These are phyloP conservation scores for Myodes glareolus DNA, from an alignment of 2,113 vertebrate genomes.

Conservation along the genomic window DNA sequence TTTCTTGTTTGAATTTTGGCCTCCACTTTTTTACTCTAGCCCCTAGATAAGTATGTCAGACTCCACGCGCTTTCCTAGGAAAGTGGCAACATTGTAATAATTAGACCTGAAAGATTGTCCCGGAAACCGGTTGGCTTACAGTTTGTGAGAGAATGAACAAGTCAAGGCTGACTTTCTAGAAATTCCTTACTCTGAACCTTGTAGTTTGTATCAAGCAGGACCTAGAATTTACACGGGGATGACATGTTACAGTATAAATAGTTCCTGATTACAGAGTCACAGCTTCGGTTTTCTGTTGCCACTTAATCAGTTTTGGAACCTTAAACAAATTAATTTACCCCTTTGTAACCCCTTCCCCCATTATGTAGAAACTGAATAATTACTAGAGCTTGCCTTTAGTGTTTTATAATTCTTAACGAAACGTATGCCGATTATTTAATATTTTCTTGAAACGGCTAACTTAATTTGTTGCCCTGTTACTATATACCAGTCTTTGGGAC, in stretches of 20 bases:
- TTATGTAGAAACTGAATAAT: neutral
- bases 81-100: neutral
- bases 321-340: neutral
- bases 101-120: neutral
- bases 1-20: neutral
- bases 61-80: neutral
- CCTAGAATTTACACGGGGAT: neutral
- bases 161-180: neutral
- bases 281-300: neutral
- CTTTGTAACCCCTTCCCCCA: neutral
- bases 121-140: neutral
- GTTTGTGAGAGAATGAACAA: neutral
- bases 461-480: neutral
- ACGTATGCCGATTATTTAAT: neutral
- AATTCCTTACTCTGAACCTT: neutral
- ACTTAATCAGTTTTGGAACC: conserved; percentile 7
- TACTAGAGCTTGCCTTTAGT: neutral
- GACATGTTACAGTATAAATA: neutral
- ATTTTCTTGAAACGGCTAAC: neutral
- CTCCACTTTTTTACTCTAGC: neutral
- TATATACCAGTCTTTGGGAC: neutral
- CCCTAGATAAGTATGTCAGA: neutral
- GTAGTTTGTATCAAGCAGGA: neutral
- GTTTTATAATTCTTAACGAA: neutral
- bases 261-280: neutral